Base-by-base conservation (phyloP, 1,140 invertebrate genomes). In the Sesamia nonagrioides region DNA sequence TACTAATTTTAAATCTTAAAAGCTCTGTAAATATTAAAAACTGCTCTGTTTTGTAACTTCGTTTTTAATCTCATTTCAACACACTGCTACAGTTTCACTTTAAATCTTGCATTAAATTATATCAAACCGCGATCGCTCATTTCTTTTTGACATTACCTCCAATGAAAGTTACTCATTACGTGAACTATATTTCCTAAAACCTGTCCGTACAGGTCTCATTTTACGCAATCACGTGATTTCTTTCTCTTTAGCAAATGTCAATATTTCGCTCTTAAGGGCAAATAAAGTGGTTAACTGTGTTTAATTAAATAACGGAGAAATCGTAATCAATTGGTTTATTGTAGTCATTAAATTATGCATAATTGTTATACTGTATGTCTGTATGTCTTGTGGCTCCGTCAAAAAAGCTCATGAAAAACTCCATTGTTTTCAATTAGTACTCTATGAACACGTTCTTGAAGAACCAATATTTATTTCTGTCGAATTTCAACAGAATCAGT, bases 241-340 rank as follows among this genome's bases (percentile, higher is more conserved):
- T 75, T 75, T 75, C 58, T 75, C 45, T 75, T 75, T 48, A 42
- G 6, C 35, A 74, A 74, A 75, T 75, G 73, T 75, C 73, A 75
- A 75, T 75, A 75, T 61, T 60, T 75, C 73, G 56, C 1, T 75
- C 58, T 11, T 63, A 75, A 61, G 68, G 68, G 68, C 68, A 71
- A 71, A 71, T 71, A 35, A 71, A 71, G 48, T 52, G 2, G 45
- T 71, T 54, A 21, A 37, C 48, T 37, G 68, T 71, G 48, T 21
- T 35, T 33, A 61, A 61, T 68, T 68, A 11, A 15, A 68, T 48
- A 48, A 61, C 60, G 15, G 35, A 27, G 42, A 48, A 27, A 50
- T 68, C 21, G 63, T 6, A 6, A 68, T 68, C 13, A 27, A 68
- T 68, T 13, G 9, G 42, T 27, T 21, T 27, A 68, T 48, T 63